A percentile compares a stretch with the other conserved stretches of the same genome.
Conservation (phyloP, 1,140 invertebrate species). For the Agrypnia vestita region DNA sequence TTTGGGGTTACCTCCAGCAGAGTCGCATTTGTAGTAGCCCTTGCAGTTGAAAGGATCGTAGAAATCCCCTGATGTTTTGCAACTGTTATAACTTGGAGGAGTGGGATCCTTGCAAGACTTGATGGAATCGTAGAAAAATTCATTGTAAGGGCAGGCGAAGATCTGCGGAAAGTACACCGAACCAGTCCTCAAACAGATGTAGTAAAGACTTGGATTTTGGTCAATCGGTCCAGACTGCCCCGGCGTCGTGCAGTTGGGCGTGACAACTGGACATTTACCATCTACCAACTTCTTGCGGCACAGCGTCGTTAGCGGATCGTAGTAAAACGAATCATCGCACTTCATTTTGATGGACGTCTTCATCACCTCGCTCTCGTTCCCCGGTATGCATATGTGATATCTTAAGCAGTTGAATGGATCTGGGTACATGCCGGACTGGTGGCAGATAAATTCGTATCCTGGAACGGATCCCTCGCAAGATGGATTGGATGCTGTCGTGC, state of each 20-base stretch:
- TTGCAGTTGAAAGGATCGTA: too few species aligned
- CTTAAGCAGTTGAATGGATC: constrained; percentile 67
- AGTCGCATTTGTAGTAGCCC: too few species aligned
- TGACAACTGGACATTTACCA: neutral
- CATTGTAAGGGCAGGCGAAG: constrained; percentile 34
- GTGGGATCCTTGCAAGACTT: neutral
- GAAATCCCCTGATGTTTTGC: too few species aligned
- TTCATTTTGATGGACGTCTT: constrained; percentile 4
- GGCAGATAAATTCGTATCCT: constrained; percentile 42
- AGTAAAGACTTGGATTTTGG: constrained; percentile 40
- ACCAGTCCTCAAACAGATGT: constrained; percentile 36
- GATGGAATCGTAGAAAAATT: constrained; percentile 3
- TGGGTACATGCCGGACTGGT: constrained; percentile 64
- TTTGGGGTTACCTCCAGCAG: too few species aligned
- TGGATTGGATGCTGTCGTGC: constrained; percentile 33
- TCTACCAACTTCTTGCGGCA: neutral
- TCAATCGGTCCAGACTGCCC: constrained; percentile 4
- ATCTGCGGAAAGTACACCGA: constrained; percentile 9
- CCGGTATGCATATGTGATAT: constrained; percentile 67
- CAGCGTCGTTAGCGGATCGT: constrained; percentile 27
- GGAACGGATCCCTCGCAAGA: constrained; percentile 19
- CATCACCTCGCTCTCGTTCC: neutral
- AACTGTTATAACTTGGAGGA: too few species aligned
- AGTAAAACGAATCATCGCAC: constrained; percentile 38
- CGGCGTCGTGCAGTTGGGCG: neutral